Conservation (phyloP, 2,113 vertebrate species). For the Etheostoma cragini region DNA sequence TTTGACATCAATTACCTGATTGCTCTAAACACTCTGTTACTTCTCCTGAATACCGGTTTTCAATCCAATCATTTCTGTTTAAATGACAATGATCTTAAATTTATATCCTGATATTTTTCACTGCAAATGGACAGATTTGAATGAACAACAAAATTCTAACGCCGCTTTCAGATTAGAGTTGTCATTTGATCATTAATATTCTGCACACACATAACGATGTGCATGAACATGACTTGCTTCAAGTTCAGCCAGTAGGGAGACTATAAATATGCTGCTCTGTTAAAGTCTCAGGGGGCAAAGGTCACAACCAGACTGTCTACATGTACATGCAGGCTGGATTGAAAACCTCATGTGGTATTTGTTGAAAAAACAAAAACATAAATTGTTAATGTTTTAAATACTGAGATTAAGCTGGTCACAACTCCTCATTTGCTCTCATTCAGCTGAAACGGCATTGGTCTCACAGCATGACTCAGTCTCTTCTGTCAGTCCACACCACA, state of each 20-base stretch:
- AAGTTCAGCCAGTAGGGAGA: neutral
- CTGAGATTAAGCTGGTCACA: neutral
- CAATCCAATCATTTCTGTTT: slow-evolving; percentile 8
- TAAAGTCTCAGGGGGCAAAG: neutral
- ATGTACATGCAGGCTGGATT: neutral
- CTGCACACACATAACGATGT: neutral
- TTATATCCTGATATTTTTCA: neutral
- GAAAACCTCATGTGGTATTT: neutral
- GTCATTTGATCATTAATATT: neutral
- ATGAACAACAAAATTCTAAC: neutral
- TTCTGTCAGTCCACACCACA: neutral
- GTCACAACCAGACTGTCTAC: neutral
- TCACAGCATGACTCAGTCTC: neutral
- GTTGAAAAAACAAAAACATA: neutral
- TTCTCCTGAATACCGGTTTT: neutral
- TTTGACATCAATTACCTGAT: slow-evolving; percentile 14
- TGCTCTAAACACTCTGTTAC: slow-evolving; percentile 6
- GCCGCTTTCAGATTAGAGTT: neutral
- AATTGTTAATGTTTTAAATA: neutral
- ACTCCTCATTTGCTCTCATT: neutral
- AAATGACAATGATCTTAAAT: neutral
- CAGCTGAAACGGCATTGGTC: neutral
- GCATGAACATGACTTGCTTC: neutral
- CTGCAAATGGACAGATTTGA: neutral
- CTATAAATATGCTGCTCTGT: neutral